Conservation (phyloP, 2,797 vertebrate genomes). For the Micrastur ruficollis region DNA sequence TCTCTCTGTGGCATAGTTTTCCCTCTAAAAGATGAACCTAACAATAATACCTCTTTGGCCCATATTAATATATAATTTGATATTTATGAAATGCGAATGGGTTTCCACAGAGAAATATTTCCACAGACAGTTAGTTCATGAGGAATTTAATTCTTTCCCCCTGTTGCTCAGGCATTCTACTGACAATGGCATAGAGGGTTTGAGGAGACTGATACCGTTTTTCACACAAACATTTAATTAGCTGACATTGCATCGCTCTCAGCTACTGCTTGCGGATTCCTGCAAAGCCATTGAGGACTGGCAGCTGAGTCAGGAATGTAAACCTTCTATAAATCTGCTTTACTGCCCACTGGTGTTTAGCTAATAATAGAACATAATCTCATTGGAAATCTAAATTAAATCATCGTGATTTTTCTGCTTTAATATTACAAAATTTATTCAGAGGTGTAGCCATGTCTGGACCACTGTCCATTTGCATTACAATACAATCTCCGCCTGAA, state of each 20-base stretch:
- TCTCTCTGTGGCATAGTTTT: background rate
- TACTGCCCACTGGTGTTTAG: background rate
- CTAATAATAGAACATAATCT: background rate
- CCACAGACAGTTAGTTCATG: background rate
- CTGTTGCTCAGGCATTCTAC: background rate
- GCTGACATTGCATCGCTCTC: background rate
- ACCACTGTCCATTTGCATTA: background rate
- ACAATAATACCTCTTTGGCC: background rate
- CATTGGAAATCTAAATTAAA: background rate
- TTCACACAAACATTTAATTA: slow-evolving; percentile 5
- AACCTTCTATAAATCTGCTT: background rate
- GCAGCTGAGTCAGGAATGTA: background rate
- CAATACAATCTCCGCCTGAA: background rate
- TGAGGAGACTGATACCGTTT: background rate
- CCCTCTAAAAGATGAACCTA: background rate
- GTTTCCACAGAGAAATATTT: background rate
- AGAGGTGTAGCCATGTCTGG: background rate
- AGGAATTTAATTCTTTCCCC: background rate
- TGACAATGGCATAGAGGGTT: background rate
- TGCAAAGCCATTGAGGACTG: background rate
- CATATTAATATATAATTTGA: background rate
- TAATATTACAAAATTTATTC: background rate
- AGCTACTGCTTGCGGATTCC: background rate
- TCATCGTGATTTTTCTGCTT: background rate
- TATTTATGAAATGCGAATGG: background rate